phyloP scores from a whole-genome alignment of 2,888 invertebrate species.

The Odontothrips loti region DNA sequence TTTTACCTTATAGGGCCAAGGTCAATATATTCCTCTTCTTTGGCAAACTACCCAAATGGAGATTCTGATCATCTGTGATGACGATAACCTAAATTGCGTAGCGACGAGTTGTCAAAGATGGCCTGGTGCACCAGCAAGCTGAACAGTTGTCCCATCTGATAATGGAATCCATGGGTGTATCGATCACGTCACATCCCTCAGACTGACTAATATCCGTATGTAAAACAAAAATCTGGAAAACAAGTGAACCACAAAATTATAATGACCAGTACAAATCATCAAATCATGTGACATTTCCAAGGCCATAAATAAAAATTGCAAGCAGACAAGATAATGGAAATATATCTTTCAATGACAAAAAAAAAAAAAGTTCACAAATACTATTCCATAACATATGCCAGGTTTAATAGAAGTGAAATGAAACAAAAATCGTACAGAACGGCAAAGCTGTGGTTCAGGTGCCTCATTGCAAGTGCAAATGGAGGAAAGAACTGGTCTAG shows the following conservation, averaged over 20 bases:
- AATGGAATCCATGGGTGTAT: not conserved
- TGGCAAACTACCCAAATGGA: not conserved
- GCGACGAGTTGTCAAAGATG: not conserved
- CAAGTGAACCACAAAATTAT: not conserved
- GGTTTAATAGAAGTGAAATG: too few relatives aligned
- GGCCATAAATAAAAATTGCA: not conserved
- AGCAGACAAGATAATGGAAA: too few relatives aligned
- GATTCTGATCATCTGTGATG: not conserved
- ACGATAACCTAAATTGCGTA: not conserved
- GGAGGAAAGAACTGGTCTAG: too few relatives aligned
- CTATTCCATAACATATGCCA: too few relatives aligned
- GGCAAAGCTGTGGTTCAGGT: too few relatives aligned
- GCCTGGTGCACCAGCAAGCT: not conserved
- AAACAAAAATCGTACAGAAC: too few relatives aligned
- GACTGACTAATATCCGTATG: not conserved
- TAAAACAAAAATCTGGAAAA: constrained; percentile 1
- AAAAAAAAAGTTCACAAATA: too few relatives aligned
- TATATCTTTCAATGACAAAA: too few relatives aligned
- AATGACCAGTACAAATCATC: not conserved
- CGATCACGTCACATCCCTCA: not conserved
- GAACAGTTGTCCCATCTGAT: not conserved
- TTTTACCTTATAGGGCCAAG: constrained; percentile 5
- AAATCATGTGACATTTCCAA: not conserved
- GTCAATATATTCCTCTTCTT: constrained; percentile 8
- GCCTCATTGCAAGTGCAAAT: too few relatives aligned